Evolutionary conservation across 2,888 invertebrate species (phyloP), one percentile per base, ranked within the genome.

Genomic region (Limulus polyphemus): DNA sequence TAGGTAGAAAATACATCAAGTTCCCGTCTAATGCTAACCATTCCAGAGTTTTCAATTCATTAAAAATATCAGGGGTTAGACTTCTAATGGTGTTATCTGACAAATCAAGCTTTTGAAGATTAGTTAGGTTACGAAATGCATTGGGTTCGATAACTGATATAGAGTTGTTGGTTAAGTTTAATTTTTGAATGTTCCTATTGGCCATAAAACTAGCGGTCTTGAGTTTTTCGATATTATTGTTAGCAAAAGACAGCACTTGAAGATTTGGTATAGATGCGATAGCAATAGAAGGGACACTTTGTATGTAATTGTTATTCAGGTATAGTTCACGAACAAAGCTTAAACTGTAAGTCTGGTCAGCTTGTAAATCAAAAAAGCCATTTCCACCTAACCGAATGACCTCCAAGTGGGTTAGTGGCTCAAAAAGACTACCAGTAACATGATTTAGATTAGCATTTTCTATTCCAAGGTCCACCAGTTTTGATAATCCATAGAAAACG

Each of bases 61-160:
- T 62, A 51, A 70, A 70, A 2, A 70, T 64, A 51, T 59, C 65
- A 11, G 58, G 17, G 9, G 68, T 60, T 10, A 70, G 57, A 14
- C 63, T 59, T 12, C 67, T 57, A 11, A 70, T 46, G 11, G 63
- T 62, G 54, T 70, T 70, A 51, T 58, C 67, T 3, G 72, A 69
- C 48, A 73, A 58, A 60, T 73, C 72, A 46, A 74, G 64, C 11
- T 65, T 64, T 49, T 64, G 56, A n/a, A 74, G 64, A 14, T 65
- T 65, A 47, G 65, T 64, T 32, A 73, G 66, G 56, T 70, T 71
- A 32, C 66, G 64, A 58, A 74, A 72, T 13, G 72, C 69, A 14
- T 64, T 65, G 32, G 69, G 69, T 11, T 71, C 69, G 5, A 74
- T 67, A 14, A 66, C 55, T n/a, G 61, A 62, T 13, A 74, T 64